Evolutionary conservation across 2,113 vertebrate genomes (phyloP), one percentile per base, ranked within the genome.

Genomic region (Centropus bengalensis): DNA sequence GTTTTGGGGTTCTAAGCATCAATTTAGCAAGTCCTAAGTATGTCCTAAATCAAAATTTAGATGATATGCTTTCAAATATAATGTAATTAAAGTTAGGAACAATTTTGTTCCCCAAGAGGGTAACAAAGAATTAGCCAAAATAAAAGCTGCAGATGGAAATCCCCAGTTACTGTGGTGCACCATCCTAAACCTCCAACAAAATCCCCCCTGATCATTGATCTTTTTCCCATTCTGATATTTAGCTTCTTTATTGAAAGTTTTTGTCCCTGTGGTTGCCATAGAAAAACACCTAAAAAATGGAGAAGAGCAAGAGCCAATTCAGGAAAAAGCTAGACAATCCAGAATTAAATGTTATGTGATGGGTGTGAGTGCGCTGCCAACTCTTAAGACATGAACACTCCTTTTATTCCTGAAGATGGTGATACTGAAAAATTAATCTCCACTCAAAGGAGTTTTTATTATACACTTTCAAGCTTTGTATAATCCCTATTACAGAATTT

Each of bases 271-370:
- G 42, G 67, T 80, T 91, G 75, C 62, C 73, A 67, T 33, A 94
- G 45, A 76, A 93, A 94, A 93, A 94, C 45, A 85, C 81, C 54
- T 82, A 79, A 62, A 79, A 92, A 90, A 55, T 52, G 36, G 60
- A 75, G 26, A 84, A 54, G n/a, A 56, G 55, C 28, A 62, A 78
- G 28, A 4, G 42, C 20, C 51, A 85, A 58, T 18, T 75, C 21
- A 80, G 66, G 11, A 44, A 87, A 85, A 28, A 49, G 20, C 45
- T 40, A 56, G 58, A 73, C 40, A 89, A 73, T 9, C 14, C 49
- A 54, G 49, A 70, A 67, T 27, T 85, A 87, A 54, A 14, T 3
- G 26, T 30, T 75, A 81, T 71, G 62, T 51, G 81, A 94, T 21
- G 33, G 32, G 66, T 33, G 24, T 4, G 23, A 85, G 26, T 4